Conservation (phyloP, 2,888 invertebrate genomes). For the Cheilosia urbana region DNA sequence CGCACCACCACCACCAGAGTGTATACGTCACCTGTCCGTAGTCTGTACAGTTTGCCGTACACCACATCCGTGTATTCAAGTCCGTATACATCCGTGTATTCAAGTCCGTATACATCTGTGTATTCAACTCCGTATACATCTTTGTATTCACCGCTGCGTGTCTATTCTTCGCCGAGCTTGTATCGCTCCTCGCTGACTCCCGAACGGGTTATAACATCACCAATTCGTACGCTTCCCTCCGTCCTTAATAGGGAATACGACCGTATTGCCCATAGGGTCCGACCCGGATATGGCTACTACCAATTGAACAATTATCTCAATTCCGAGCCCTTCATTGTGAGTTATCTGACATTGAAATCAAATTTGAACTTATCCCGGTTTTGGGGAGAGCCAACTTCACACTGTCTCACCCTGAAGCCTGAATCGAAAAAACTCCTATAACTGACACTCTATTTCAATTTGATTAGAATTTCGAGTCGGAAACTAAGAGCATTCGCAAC, state of each 20-base stretch:
- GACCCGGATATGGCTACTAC: conserved; percentile 87
- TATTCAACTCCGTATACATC: conserved; percentile 71
- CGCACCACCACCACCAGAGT: conserved; percentile 75
- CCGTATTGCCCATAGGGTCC: conserved; percentile 88
- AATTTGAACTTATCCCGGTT: neutral
- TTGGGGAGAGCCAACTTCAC: neutral
- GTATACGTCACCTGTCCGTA: conserved; percentile 70
- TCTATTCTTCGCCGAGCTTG: conserved; percentile 76
- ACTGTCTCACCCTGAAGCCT: neutral
- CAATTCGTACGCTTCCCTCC: conserved; percentile 86
- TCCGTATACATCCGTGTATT: conserved; percentile 73
- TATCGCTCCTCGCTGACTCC: conserved; percentile 78
- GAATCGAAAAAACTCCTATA: neutral
- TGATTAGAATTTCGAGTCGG: conserved; percentile 92
- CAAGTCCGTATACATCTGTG: conserved; percentile 77
- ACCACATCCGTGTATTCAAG: conserved; percentile 73
- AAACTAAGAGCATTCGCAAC: conserved; percentile 91
- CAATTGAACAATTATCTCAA: conserved; percentile 91
- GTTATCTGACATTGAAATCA: conserved; percentile 78
- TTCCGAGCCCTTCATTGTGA: conserved; percentile 90
- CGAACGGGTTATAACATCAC: conserved; percentile 79
- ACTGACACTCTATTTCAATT: conserved; percentile 2
- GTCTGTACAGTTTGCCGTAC: conserved; percentile 76
- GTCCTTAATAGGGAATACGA: conserved; percentile 88
- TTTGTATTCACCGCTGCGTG: conserved; percentile 76